Conservation (phyloP, 2,888 invertebrate genomes). For the Torymus auratus region DNA sequence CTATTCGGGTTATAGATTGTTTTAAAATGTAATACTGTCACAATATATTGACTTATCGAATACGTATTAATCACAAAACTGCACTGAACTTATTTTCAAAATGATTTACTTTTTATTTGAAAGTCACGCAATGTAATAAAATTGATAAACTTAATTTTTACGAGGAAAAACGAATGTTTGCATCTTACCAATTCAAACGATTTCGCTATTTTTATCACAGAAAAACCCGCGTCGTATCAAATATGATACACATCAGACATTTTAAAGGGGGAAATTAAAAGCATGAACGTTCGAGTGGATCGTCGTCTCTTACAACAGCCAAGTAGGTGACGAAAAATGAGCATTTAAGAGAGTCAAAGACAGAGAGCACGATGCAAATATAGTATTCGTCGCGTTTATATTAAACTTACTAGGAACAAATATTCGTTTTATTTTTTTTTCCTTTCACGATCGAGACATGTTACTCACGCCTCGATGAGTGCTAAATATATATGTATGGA, state of each 20-base stretch:
- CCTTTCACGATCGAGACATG: background rate
- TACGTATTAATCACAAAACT: too few species aligned
- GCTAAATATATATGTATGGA: slow-evolving; percentile 10
- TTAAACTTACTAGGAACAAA: slow-evolving; percentile 57
- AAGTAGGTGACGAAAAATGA: background rate
- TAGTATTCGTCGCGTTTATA: background rate
- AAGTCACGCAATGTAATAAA: background rate
- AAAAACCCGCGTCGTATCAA: slow-evolving; percentile 40
- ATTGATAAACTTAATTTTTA: too few species aligned
- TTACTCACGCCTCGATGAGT: background rate
- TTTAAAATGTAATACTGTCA: too few species aligned
- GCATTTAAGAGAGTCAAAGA: slow-evolving; percentile 23
- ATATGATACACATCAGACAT: slow-evolving; percentile 27
- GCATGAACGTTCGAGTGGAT: slow-evolving; percentile 35
- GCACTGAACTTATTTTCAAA: background rate
- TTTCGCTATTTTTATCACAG: slow-evolving; percentile 26
- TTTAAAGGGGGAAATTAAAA: background rate
- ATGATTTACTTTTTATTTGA: slow-evolving; percentile 14
- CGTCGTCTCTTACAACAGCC: background rate
- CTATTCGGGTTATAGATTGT: too few species aligned
- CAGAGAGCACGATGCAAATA: slow-evolving; percentile 41
- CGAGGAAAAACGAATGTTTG: too few species aligned
- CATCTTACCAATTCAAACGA: background rate
- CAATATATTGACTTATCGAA: too few species aligned
- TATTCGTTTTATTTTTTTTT: slow-evolving; percentile 30